Evolutionary conservation across 2,797 vertebrate species (phyloP).

Genomic region (Lepilemur ruficaudatus): DNA sequence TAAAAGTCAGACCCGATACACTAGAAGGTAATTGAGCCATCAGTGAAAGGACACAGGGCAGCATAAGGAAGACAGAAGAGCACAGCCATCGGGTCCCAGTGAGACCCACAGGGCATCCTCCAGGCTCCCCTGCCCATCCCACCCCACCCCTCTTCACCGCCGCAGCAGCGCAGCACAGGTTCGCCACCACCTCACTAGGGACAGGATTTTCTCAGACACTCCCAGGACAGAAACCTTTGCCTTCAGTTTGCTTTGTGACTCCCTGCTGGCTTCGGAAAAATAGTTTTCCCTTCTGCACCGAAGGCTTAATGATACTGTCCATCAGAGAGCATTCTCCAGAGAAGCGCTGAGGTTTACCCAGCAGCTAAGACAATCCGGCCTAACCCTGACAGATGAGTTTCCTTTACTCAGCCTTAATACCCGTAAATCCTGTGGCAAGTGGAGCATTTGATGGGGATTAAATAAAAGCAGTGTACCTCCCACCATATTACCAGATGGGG

Average conservation of each 20-base stretch:
- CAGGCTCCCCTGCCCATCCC: neutral
- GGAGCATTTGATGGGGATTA: constrained; percentile 45
- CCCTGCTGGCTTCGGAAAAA: neutral
- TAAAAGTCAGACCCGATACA: neutral
- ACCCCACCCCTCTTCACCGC: neutral
- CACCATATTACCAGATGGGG: neutral
- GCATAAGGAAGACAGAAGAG: neutral
- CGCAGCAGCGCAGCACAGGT: neutral
- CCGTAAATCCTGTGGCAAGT: constrained; percentile 6
- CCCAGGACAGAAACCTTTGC: neutral
- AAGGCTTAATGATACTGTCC: constrained; percentile 1
- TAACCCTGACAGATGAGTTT: neutral
- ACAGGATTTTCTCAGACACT: neutral
- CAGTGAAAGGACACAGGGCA: neutral
- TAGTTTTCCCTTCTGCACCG: neutral
- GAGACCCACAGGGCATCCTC: neutral
- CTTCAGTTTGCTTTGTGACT: neutral
- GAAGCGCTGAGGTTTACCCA: neutral
- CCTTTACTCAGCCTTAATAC: constrained; percentile 9
- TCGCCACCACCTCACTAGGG: neutral
- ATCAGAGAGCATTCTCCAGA: neutral
- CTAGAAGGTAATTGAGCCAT: neutral
- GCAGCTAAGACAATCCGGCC: neutral
- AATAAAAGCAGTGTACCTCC: neutral
- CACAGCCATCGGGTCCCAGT: neutral